phyloP scores from a whole-genome alignment of 2,797 vertebrate species.

The Sebastes umbrosus region DNA sequence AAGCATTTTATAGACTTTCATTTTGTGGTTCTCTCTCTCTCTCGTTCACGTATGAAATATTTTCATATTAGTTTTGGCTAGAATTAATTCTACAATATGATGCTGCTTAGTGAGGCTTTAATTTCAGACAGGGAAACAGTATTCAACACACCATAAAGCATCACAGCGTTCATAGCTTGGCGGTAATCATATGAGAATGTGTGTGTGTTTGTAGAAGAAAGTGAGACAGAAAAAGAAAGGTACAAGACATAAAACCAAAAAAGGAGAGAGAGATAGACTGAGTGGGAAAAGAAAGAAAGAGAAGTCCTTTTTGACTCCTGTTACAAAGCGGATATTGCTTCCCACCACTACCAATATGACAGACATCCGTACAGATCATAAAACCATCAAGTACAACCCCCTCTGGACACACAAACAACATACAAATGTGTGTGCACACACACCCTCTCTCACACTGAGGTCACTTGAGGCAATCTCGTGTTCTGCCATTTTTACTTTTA shows the following conservation, averaged over 20 bases:
- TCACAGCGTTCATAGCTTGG: conserved; percentile 34
- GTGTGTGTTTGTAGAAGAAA: conserved; percentile 25
- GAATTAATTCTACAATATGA: conserved; percentile 58
- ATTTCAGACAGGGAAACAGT: conserved; percentile 52
- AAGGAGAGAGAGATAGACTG: conserved; percentile 11
- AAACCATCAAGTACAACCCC: conserved; percentile 47
- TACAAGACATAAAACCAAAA: conserved; percentile 31
- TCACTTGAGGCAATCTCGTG: conserved; percentile 62
- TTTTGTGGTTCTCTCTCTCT: conserved; percentile 37
- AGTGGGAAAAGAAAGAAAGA: conserved; percentile 8
- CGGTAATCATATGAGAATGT: conserved; percentile 31
- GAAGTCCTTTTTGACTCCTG: conserved; percentile 33
- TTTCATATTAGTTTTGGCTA: conserved; percentile 68
- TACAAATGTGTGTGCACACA: conserved; percentile 1
- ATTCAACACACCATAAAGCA: conserved; percentile 64
- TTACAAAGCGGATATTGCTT: conserved; percentile 68
- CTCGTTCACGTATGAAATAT: conserved; percentile 43
- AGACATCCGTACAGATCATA: conserved; percentile 60
- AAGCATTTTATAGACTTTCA: conserved; percentile 67
- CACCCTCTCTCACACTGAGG: conserved; percentile 31
- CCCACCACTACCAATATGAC: conserved; percentile 54
- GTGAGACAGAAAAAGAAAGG: conserved; percentile 21
- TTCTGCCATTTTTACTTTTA: conserved; percentile 57
- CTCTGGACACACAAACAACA: conserved; percentile 46
- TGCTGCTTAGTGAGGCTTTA: conserved; percentile 53